phyloP scores from a whole-genome alignment of 1,140 invertebrate genomes.

The Hyles vespertilio region DNA sequence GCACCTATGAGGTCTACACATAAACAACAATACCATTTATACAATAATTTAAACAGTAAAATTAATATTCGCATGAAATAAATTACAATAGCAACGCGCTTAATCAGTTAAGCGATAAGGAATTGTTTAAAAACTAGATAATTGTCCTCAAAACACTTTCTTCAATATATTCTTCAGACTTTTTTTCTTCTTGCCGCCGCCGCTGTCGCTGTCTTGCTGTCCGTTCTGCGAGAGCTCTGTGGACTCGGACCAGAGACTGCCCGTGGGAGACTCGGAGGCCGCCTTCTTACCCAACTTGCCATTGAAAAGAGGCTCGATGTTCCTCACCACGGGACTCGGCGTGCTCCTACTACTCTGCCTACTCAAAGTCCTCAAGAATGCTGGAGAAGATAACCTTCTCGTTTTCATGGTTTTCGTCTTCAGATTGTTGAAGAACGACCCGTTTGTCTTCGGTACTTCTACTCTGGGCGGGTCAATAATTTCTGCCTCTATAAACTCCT shows the following conservation, averaged over 20 bases:
- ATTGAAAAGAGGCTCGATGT: conserved; percentile 54
- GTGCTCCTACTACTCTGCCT: conserved; percentile 66
- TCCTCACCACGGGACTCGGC: conserved; percentile 48
- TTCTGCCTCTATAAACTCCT: conserved; percentile 51
- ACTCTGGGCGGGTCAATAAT: conserved; percentile 37
- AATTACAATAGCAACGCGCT: conserved; percentile 54
- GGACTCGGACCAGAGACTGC: conserved; percentile 74
- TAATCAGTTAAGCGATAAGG: conserved; percentile 25
- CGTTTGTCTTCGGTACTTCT: conserved; percentile 65
- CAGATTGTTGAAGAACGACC: conserved; percentile 68
- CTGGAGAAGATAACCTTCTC: conserved; percentile 78
- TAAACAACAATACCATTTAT: conserved; percentile 46
- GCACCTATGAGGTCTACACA: conserved; percentile 59
- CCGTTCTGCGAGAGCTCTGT: conserved; percentile 70
- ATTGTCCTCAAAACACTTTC: conserved; percentile 78
- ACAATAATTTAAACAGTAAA: conserved; percentile 65
- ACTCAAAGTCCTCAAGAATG: conserved; percentile 79
- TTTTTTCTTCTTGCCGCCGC: conserved; percentile 72
- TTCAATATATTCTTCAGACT: conserved; percentile 80
- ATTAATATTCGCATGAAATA: conserved; percentile 60
- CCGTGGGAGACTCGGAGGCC: conserved; percentile 62
- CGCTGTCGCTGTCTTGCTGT: conserved; percentile 45
- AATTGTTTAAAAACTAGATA: conserved; percentile 27
- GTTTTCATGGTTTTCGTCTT: conserved; percentile 66
- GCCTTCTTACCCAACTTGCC: conserved; percentile 55